Evolutionary conservation across 2,797 vertebrate genomes (phyloP), one percentile per base, ranked within the genome.

Genomic region (Ambastaia sidthimunki): DNA sequence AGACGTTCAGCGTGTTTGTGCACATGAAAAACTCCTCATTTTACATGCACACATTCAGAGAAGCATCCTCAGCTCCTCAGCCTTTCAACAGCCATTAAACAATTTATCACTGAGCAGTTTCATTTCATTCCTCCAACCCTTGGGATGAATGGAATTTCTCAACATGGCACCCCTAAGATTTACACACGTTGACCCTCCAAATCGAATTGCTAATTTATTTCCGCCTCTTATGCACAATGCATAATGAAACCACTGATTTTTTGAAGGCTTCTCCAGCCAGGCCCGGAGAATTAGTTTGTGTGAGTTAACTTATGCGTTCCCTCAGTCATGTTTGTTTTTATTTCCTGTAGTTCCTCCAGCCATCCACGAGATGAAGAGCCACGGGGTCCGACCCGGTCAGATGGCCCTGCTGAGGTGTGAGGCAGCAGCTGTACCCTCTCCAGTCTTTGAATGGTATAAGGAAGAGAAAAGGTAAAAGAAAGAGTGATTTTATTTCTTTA

Each of bases 331-430:
- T 76, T 76, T 52, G 65, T 52, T 62, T 44, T 78, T 34, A 72
- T 25, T 81, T 48, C 62, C 23, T 70, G 48, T 89, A 99, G 98
- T 97, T 93, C 92, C 96, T 37, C 98, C 98, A 81, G 90, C 95
- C 75, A 99, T 98, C 92, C 96, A 97, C 88, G 98, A 99, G 93
- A 97, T 97, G 90, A 99, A 97, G 91, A 95, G 94, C 82, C 92
- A 95, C 25, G 95, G 94, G 19, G 95, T 98, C 73, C 85, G 94
- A 79, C 93, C 96, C 16, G 97, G 97, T 82, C 95, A 95, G 88
- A 94, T 93, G 4, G 97, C 96, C 79, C 86, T 97, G 90, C 95
- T 99, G 83, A 92, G 97, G 83, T 99, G 98, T 0, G 98, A 99
- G 92, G 96, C 96, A 68, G 96, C 96, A 57, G 97, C 97, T 82